phyloP scores from a whole-genome alignment of 2,113 vertebrate species.

The Nothocercus julius region DNA sequence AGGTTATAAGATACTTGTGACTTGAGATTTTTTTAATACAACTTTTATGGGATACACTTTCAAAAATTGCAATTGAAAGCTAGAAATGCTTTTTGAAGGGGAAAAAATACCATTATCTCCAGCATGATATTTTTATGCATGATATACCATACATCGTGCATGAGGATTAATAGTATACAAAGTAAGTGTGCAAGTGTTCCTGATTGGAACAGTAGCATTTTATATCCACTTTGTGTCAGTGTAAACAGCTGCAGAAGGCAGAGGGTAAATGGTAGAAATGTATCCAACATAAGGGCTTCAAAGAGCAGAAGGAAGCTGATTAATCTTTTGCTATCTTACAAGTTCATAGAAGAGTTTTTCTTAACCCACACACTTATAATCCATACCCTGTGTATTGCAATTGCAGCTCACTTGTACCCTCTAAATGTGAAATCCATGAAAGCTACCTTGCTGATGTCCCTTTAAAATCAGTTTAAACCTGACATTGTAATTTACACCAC shows the following conservation, averaged over 20 bases:
- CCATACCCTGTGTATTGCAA: neutral
- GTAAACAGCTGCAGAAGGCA: neutral
- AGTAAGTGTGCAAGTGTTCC: neutral
- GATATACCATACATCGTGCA: neutral
- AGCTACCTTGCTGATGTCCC: neutral
- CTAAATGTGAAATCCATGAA: neutral
- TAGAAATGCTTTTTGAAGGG: neutral
- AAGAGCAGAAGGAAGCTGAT: constrained; percentile 4
- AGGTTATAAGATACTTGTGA: constrained; percentile 18
- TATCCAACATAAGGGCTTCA: neutral
- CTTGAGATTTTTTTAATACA: neutral
- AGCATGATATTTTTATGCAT: neutral
- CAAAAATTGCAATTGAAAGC: neutral
- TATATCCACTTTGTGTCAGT: neutral
- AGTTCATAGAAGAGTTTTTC: neutral
- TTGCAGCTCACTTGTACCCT: neutral
- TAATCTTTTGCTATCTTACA: constrained; percentile 7
- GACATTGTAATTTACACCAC: constrained; percentile 20
- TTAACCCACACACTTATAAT: neutral
- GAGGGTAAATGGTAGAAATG: neutral
- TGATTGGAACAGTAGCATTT: neutral
- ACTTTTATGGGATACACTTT: neutral
- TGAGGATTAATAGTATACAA: neutral
- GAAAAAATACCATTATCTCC: neutral
- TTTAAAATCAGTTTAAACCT: constrained; percentile 18